These are phyloP conservation scores for Ormyrus labotus DNA, from an alignment of 2,888 invertebrate species.

Conservation along the genomic window DNA sequence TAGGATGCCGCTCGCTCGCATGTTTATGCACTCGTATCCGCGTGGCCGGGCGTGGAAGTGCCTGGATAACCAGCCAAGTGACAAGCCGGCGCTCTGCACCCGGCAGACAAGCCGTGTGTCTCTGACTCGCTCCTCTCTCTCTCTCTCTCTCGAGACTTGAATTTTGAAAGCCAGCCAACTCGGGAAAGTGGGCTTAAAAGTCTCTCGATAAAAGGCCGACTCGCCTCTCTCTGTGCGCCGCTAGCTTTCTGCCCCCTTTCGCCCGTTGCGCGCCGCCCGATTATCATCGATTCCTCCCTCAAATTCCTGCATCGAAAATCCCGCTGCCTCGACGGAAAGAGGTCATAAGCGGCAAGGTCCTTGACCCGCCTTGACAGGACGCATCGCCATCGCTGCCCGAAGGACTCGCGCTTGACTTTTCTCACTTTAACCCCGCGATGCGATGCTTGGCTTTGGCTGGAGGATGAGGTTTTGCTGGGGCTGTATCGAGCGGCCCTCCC, in stretches of 20 bases:
- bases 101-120: conserved; percentile 28
- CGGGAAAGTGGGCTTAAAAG: conserved; percentile 75
- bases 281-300: conserved; percentile 35
- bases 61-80: conserved; percentile 76
- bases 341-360: conserved; percentile 55
- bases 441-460: conserved; percentile 68
- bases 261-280: conserved; percentile 2
- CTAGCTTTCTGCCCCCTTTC: neutral
- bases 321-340: neutral
- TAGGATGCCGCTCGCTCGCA: conserved; percentile 74
- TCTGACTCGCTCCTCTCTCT: conserved; percentile 29
- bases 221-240: conserved; percentile 40
- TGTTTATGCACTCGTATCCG: conserved; percentile 75
- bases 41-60: conserved; percentile 75
- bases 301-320: neutral
- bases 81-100: conserved; percentile 67
- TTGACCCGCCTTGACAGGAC: conserved; percentile 58
- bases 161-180: conserved; percentile 76
- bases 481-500: conserved; percentile 76
- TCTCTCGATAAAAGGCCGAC: conserved; percentile 73
- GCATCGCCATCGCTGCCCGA: conserved; percentile 43
- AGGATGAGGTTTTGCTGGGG: conserved; percentile 73
- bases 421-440: conserved; percentile 75
- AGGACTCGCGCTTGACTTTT: conserved; percentile 73
- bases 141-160: conserved; percentile 65